Evolutionary conservation across 2,113 vertebrate genomes (phyloP).

Genomic region (Pagrus major): DNA sequence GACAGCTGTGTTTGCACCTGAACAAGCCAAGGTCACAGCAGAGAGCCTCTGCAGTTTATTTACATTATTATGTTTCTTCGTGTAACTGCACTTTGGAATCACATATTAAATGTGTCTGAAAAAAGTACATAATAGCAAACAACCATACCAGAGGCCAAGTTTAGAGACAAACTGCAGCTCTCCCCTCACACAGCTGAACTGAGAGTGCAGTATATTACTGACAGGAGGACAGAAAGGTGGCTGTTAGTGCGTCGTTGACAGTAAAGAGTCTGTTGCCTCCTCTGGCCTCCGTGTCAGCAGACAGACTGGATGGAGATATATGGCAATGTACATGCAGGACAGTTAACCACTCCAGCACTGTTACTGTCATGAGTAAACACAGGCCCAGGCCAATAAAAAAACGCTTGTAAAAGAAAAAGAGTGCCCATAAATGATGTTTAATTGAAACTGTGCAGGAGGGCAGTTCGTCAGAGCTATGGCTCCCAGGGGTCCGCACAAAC

Average conservation of each 20-base stretch:
- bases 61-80: background rate
- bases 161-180: slow-evolving; percentile 20
- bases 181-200: slow-evolving; percentile 12
- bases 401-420: slow-evolving; percentile 45
- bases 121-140: slow-evolving; percentile 10
- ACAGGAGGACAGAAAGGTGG: slow-evolving; percentile 49
- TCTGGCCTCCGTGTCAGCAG: slow-evolving; percentile 43
- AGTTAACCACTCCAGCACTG: slow-evolving; percentile 51
- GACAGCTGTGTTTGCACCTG: slow-evolving; percentile 27
- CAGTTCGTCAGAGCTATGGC: slow-evolving; percentile 55
- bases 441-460: slow-evolving; percentile 80
- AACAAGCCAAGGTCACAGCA: slow-evolving; percentile 3
- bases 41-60: slow-evolving; percentile 6
- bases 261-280: slow-evolving; percentile 35
- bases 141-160: slow-evolving; percentile 4
- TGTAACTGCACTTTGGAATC: slow-evolving; percentile 6
- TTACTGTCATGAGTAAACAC: slow-evolving; percentile 76
- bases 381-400: slow-evolving; percentile 76
- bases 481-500: slow-evolving; percentile 52
- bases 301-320: slow-evolving; percentile 69
- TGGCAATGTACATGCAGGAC: slow-evolving; percentile 48
- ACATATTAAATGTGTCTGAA: background rate
- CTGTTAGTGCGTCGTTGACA: slow-evolving; percentile 12
- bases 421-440: slow-evolving; percentile 80
- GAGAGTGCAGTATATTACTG: slow-evolving; percentile 35